Evolutionary conservation across 2,888 invertebrate species (phyloP).

Genomic region (Acleris holmiana): DNA sequence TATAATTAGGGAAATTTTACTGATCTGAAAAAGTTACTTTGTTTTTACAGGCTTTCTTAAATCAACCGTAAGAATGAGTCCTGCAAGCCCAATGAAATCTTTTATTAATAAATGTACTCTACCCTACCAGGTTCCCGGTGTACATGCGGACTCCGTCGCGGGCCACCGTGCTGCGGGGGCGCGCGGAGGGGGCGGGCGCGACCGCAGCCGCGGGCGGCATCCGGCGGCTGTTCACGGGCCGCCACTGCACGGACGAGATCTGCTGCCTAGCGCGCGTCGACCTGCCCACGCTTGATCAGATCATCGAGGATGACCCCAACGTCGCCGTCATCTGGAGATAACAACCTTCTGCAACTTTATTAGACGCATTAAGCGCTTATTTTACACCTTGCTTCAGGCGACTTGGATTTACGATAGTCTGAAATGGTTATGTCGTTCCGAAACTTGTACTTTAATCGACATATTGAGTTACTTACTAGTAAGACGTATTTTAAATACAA

Average conservation of each 20-base stretch:
- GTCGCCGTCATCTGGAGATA: conserved; percentile 93
- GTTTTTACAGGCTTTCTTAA: too few relatives aligned
- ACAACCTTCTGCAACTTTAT: conserved; percentile 43
- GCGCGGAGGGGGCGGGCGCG: conserved; percentile 55
- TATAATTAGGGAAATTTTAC: too few relatives aligned
- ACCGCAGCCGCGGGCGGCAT: conserved; percentile 67
- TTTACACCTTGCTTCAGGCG: not conserved
- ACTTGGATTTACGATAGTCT: too few relatives aligned
- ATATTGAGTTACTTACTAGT: too few relatives aligned
- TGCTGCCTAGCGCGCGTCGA: conserved; percentile 93
- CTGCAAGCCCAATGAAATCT: too few relatives aligned
- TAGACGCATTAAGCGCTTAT: not conserved
- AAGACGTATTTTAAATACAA: too few relatives aligned
- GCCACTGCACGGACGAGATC: conserved; percentile 94
- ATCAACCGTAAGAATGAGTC: too few relatives aligned
- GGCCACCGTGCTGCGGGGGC: conserved; percentile 57
- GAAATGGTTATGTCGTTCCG: too few relatives aligned
- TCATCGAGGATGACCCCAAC: conserved; percentile 93
- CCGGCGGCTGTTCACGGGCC: conserved; percentile 90
- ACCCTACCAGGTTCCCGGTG: conserved; percentile 64
- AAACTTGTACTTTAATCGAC: too few relatives aligned
- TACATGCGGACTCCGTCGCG: conserved; percentile 58
- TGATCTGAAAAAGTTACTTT: too few relatives aligned
- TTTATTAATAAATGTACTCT: too few relatives aligned
- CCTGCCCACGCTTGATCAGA: conserved; percentile 90